Base-by-base conservation (phyloP, 2,113 vertebrate species). In the Microcebus jonahi region DNA sequence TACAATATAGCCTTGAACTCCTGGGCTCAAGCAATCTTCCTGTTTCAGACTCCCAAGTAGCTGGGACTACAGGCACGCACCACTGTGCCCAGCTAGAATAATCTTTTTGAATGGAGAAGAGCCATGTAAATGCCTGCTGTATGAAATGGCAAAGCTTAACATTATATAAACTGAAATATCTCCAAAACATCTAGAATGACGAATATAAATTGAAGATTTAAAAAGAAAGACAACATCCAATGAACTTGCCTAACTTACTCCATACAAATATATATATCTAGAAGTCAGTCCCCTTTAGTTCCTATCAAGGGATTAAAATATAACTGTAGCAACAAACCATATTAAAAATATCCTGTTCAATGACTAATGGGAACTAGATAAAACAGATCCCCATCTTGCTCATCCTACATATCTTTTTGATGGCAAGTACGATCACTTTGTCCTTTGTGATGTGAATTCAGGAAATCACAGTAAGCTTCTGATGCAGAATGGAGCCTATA, bases 281-380 rank as follows among this genome's bases (percentile, higher is more conserved):
- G 14, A 68, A 79, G 77, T 36, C 34, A 39, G 48, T 10, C 8
- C 48, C 57, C 48, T 77, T 77, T 31, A 12, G n/a, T 50, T 50
- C 75, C 34, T 75, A 53, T 42, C 21, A 75, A 71, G 34, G 75
- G 55, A 29, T 68, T 71, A 31, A 76, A 13, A 18, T 11, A 29
- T 18, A 31, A 39, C 5, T 67, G 14, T n/a, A 79, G 45, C 14
- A 8, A 8, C 36, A 88, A 31, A 53, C 14, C 59, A 11, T 7
- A 27, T 18, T 45, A 59, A 57, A 91, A 96, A 84, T 53, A 97
- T 82, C 91, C 63, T 95, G 91, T 95, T 98, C 96, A 98, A 98
- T 97, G 98, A 98, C 98, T 98, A 98, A 98, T 36, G 70, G 70
- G 42, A 57, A 63, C 0, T 61, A 70, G 75, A 31, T 50, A 82